A percentile compares a stretch with the other conserved stretches of the same genome.
phyloP scores from a whole-genome alignment of 2,113 vertebrate genomes.

The Microcebus lehilahytsara region DNA sequence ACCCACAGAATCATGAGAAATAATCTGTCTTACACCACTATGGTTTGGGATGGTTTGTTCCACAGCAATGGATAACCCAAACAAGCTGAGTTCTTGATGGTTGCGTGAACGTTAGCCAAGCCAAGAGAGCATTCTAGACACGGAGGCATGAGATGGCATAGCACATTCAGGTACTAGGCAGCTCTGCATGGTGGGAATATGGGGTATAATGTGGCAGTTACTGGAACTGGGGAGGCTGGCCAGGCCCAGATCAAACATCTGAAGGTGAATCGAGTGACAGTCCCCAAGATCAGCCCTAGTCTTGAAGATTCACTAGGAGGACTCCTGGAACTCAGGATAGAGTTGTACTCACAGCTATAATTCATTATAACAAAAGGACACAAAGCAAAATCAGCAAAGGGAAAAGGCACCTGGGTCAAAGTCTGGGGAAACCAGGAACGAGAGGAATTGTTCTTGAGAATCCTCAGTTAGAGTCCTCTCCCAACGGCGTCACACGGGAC shows the following conservation, averaged over 20 bases:
- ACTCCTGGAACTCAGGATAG: not conserved
- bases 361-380: not conserved
- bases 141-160: not conserved
- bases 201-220: not conserved
- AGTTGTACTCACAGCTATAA: not conserved
- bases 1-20: not conserved
- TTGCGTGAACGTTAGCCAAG: not conserved
- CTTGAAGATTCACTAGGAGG: not conserved
- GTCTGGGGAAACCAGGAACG: not conserved
- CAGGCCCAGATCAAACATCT: not conserved
- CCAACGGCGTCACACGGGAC: not conserved
- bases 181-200: not conserved
- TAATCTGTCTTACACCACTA: not conserved
- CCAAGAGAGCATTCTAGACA: not conserved
- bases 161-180: not conserved
- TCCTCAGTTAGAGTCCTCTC: not conserved
- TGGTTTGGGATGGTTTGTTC: not conserved
- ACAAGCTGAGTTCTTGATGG: not conserved
- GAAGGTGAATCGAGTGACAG: no score
- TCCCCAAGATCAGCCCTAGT: not conserved
- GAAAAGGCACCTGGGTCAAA: not conserved
- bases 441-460: not conserved
- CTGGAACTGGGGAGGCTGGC: not conserved
- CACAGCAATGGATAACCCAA: not conserved
- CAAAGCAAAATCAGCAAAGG: not conserved